Evolutionary conservation across 2,113 vertebrate genomes (phyloP).

Genomic region (Rattus rattus): DNA sequence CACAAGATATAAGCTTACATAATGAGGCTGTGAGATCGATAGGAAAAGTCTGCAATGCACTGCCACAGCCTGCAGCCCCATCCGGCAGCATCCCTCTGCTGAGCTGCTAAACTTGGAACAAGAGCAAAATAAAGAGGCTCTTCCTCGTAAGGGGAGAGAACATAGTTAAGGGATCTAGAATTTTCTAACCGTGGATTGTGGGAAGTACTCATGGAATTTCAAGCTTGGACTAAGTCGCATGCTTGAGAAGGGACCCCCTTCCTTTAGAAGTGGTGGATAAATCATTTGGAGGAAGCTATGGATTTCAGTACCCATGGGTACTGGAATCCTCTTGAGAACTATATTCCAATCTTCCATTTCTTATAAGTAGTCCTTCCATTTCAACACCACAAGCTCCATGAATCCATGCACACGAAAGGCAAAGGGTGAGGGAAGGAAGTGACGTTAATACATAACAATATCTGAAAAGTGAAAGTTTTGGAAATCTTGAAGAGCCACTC

Average conservation of each 20-base stretch:
- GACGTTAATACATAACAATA: background rate
- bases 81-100: background rate
- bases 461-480: background rate
- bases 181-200: background rate
- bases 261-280: conserved; percentile 20
- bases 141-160: background rate
- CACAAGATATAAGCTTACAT: conserved; percentile 64
- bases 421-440: background rate
- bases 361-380: background rate
- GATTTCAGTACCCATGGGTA: conserved; percentile 4
- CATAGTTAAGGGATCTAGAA: background rate
- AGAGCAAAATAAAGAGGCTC: background rate
- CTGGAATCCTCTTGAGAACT: conserved; percentile 40
- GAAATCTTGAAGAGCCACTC: background rate
- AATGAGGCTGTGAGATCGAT: conserved; percentile 30
- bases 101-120: background rate
- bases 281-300: conserved; percentile 4
- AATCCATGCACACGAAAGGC: background rate
- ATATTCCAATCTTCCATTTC: background rate
- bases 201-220: background rate
- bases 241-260: conserved; percentile 3
- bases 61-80: background rate
- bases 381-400: background rate
- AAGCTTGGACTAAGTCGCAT: background rate
- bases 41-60: background rate